These are phyloP conservation scores for Callocephalon fimbriatum DNA, from an alignment of 2,113 vertebrate species.

Conservation along the genomic window DNA sequence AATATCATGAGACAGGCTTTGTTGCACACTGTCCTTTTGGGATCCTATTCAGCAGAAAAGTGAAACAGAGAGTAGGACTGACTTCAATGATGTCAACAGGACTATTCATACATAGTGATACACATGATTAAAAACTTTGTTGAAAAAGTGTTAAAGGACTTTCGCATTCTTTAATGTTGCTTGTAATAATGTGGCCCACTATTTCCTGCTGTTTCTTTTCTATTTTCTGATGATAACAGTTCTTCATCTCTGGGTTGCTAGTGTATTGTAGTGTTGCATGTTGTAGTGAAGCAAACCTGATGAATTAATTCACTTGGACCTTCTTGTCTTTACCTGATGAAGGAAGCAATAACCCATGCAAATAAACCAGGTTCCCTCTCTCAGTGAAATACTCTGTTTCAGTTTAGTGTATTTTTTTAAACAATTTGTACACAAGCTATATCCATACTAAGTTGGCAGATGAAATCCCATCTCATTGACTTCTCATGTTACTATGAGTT, in stretches of 20 bases:
- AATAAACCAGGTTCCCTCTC: not conserved
- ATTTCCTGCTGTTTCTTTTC: not conserved
- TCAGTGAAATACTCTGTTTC: not conserved
- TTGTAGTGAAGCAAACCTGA: not conserved
- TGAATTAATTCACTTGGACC: not conserved
- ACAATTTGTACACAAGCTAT: not conserved
- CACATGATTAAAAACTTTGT: not conserved
- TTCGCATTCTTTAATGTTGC: not conserved
- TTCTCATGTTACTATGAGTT: not conserved
- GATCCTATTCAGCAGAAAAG: not conserved
- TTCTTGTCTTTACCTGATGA: not conserved
- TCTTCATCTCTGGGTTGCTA: not conserved
- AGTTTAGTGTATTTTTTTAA: not conserved
- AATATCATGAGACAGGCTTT: not conserved
- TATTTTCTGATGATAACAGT: not conserved
- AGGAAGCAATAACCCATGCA: not conserved
- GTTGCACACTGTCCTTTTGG: not conserved
- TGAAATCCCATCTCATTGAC: not conserved
- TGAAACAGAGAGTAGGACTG: not conserved
- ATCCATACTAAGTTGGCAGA: not conserved
- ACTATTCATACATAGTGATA: not conserved
- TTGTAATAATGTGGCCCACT: not conserved
- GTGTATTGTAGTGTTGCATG: fast-evolving
- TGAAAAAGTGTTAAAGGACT: not conserved
- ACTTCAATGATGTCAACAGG: not conserved